Evolutionary conservation across 2,888 invertebrate species (phyloP).

Genomic region (Junonia oenone): DNA sequence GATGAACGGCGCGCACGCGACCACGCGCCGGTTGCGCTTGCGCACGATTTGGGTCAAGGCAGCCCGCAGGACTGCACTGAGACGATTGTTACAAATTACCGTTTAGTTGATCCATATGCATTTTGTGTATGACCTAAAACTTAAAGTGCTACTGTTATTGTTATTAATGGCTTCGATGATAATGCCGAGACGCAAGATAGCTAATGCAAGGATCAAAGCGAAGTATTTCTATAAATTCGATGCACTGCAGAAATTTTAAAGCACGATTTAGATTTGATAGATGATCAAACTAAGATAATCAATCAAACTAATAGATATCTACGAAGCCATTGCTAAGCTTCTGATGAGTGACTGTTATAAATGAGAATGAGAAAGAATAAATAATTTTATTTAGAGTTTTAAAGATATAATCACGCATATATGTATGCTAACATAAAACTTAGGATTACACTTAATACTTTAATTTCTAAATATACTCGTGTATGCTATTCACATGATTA

Average conservation of each 20-base stretch:
- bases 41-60: conserved; percentile 73
- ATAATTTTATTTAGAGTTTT: too few species aligned
- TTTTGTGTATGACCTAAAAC: conserved; percentile 15
- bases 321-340: background rate
- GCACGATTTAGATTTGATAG: background rate
- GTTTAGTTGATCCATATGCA: conserved; percentile 21
- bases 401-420: too few species aligned
- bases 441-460: background rate
- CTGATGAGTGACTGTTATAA: background rate
- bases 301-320: too few species aligned
- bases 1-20: conserved; percentile 43
- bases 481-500: conserved; percentile 14
- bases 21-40: conserved; percentile 34
- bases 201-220: background rate
- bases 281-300: background rate
- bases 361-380: background rate
- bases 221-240: background rate
- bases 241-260: background rate
- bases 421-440: too few species aligned
- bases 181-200: background rate
- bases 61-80: conserved; percentile 54
- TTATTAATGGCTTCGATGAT: background rate
- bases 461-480: background rate
- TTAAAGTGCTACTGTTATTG: conserved; percentile 1
- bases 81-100: conserved; percentile 58